Percentiles rank a stretch among this genome's conserved stretches.
phyloP scores from a whole-genome alignment of 2,113 vertebrate genomes.

The Atherinomorus stipes region DNA sequence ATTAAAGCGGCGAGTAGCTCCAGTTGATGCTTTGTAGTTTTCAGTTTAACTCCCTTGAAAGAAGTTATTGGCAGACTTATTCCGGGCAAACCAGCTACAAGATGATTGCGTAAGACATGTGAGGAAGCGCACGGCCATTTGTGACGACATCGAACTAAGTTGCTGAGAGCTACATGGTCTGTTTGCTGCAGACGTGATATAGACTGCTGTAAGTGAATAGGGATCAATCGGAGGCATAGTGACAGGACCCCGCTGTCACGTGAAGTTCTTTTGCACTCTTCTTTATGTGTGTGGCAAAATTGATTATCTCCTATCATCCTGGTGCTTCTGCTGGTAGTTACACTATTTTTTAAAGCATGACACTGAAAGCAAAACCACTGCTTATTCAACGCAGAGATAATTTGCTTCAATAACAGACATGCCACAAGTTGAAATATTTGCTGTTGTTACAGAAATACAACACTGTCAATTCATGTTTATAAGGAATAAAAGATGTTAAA shows the following conservation, averaged over 20 bases:
- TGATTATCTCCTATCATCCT: conserved; percentile 25
- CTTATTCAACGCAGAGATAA: neutral
- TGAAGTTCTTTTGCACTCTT: conserved; percentile 9
- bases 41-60: conserved; percentile 22
- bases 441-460: too few relatives aligned
- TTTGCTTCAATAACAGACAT: neutral
- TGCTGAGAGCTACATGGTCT: conserved; percentile 7
- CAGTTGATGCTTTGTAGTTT: conserved; percentile 3
- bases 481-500: too few relatives aligned
- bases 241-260: too few relatives aligned
- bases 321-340: conserved; percentile 13
- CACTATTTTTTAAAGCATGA: neutral
- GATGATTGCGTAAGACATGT: neutral
- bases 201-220: conserved; percentile 42
- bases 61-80: conserved; percentile 10
- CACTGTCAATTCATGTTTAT: too few relatives aligned
- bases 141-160: neutral
- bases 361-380: neutral
- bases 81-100: conserved; percentile 15
- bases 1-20: conserved; percentile 52
- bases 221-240: too few relatives aligned
- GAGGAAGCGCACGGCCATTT: neutral
- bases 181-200: conserved; percentile 38
- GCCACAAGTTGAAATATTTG: too few relatives aligned
- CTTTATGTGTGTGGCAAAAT: conserved; percentile 57